Evolutionary conservation across 2,113 vertebrate species (phyloP), one percentile per base, ranked within the genome.

Genomic region (Anolis sagrei): DNA sequence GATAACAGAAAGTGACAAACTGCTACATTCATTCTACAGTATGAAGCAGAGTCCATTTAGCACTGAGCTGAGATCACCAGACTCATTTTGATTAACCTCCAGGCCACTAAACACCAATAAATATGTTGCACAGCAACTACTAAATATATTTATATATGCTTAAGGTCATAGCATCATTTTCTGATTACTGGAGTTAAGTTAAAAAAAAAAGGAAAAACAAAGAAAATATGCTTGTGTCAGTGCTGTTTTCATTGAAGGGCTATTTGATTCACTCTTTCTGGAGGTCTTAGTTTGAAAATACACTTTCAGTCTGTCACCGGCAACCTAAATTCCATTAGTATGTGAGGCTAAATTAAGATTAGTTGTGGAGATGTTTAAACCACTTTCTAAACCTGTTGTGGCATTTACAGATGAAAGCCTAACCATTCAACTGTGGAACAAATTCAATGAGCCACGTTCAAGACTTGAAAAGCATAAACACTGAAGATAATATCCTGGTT

Each of bases 1-100:
- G 89, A 73, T 76, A 76, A 86, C 75, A 76, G 39, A 92, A 93
- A 92, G 91, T 92, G 93, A 95, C 93, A 95, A 94, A 95, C 88
- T 91, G 90, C 89, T 91, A 92, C 89, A 79, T 91, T 90, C 84
- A 87, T 84, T 80, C 75, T 86, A 25, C 83, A 89, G 86, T 84
- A 79, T 87, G 87, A 91, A 90, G 79, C 86, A 85, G 76, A 91
- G 88, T 88, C 93, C 91, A 91, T 91, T 88, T 86, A 89, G 89
- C 89, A 90, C 51, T 79, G 73, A 90, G 83, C 90, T 86, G 90
- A 93, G 89, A 90, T 85, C 84, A 88, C 87, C 79, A 77, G 76
- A 79, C 70, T 93, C 84, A 90, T 94, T 93, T 92, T 86, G 81
- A 93, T 90, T 93, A 92, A 92, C 92, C 87, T 92, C 86, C 54